Percentiles rank a stretch among this genome's conserved stretches.
Conservation (phyloP, 2,113 vertebrate species). For the Thamnophis sirtalis region DNA sequence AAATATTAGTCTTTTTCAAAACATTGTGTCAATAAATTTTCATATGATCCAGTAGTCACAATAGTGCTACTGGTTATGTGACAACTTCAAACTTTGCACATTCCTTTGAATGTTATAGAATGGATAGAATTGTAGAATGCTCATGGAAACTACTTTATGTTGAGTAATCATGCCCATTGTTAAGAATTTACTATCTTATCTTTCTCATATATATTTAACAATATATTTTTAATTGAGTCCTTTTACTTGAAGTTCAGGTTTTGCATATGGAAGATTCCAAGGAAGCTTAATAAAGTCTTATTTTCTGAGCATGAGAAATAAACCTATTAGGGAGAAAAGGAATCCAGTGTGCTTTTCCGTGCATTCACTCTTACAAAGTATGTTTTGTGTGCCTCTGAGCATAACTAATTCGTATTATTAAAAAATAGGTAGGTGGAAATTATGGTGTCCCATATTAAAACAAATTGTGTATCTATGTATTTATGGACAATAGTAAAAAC, state of each 20-base stretch:
- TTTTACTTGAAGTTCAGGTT: background rate
- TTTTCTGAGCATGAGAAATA: background rate
- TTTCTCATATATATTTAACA: background rate
- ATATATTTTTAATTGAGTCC: background rate
- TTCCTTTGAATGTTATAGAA: background rate
- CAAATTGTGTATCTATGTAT: background rate
- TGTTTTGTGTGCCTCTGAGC: background rate
- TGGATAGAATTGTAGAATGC: background rate
- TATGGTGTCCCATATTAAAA: background rate
- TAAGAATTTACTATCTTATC: background rate
- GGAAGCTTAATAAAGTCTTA: background rate
- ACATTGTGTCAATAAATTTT: background rate
- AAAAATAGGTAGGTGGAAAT: constrained; percentile 5
- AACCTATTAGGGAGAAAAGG: background rate
- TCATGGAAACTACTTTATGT: background rate
- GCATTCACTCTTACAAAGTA: background rate
- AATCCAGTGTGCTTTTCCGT: background rate
- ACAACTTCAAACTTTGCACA: background rate
- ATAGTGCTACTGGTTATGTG: background rate
- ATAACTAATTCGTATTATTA: background rate
- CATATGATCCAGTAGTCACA: background rate
- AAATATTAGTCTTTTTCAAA: background rate
- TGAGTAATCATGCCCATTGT: background rate
- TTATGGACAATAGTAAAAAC: background rate
- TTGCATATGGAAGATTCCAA: background rate